Conservation (phyloP, 2,797 vertebrate species). For the Etheostoma perlongum region DNA sequence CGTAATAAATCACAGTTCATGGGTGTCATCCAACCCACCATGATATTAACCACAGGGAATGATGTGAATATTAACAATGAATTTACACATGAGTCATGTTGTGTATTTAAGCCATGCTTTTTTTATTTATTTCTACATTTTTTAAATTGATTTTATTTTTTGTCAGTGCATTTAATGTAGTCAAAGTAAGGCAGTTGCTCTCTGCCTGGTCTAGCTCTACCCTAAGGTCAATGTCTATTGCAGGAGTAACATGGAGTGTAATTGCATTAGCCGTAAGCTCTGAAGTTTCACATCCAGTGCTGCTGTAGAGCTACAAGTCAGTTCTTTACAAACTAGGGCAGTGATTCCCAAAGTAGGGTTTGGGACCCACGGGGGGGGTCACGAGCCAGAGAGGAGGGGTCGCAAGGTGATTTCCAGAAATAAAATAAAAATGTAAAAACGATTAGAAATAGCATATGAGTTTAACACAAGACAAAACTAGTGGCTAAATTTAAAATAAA, state of each 20-base stretch:
- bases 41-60: conserved; percentile 1
- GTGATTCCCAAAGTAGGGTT: too few relatives aligned
- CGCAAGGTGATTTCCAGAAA: too few relatives aligned
- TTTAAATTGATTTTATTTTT: background rate
- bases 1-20: conserved; percentile 12
- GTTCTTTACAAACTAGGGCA: conserved; percentile 8
- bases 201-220: conserved; percentile 11
- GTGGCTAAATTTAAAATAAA: too few relatives aligned
- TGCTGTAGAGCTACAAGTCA: conserved; percentile 16
- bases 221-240: conserved; percentile 24
- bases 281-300: conserved; percentile 24
- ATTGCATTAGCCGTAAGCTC: conserved; percentile 36
- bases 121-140: background rate
- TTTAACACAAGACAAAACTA: too few relatives aligned
- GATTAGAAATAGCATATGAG: too few relatives aligned
- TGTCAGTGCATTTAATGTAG: conserved; percentile 20
- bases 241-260: conserved; percentile 21
- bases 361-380: too few relatives aligned
- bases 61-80: conserved; percentile 13
- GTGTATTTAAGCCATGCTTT: background rate
- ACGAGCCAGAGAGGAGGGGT: too few relatives aligned
- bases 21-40: conserved; percentile 12
- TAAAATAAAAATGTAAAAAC: too few relatives aligned
- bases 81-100: background rate
- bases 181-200: conserved; percentile 18